Conservation (phyloP, 2,888 invertebrate species). For the Lymantria monacha region DNA sequence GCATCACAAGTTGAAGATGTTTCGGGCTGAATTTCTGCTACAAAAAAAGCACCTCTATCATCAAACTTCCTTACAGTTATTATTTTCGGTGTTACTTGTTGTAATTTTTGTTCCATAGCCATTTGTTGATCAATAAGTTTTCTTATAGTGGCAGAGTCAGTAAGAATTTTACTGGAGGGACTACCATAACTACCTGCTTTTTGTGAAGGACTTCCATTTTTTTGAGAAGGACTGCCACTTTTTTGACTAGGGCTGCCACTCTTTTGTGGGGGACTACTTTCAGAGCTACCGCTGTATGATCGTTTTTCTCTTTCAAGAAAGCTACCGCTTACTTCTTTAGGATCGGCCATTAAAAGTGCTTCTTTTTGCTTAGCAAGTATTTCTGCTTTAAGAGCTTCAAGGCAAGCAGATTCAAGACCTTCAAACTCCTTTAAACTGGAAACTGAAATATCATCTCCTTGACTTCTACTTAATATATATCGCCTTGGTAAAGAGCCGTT, state of each 20-base stretch:
- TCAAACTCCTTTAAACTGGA: slow-evolving; percentile 96
- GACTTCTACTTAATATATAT: slow-evolving; percentile 86
- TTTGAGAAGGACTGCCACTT: slow-evolving; percentile 74
- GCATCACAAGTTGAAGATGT: slow-evolving; percentile 34
- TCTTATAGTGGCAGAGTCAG: slow-evolving; percentile 73
- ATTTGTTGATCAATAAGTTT: slow-evolving; percentile 77
- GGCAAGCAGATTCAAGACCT: slow-evolving; percentile 93
- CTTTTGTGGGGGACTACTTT: slow-evolving; percentile 82
- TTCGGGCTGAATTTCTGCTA: slow-evolving; percentile 62
- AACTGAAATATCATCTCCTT: slow-evolving; percentile 92
- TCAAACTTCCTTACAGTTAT: slow-evolving; percentile 75
- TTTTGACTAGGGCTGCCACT: slow-evolving; percentile 71
- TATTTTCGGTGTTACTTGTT: slow-evolving; percentile 66
- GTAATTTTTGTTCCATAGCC: slow-evolving; percentile 68
- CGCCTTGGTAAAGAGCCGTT: slow-evolving; percentile 91
- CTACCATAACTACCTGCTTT: slow-evolving; percentile 72
- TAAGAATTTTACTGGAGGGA: slow-evolving; percentile 71
- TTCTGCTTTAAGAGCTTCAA: slow-evolving; percentile 92
- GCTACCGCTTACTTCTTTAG: slow-evolving; percentile 71
- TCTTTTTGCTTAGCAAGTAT: slow-evolving; percentile 93
- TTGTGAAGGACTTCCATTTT: slow-evolving; percentile 74
- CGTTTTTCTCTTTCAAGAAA: slow-evolving; percentile 78
- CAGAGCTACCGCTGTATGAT: slow-evolving; percentile 82
- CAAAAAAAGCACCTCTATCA: slow-evolving; percentile 74
- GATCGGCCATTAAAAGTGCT: slow-evolving; percentile 85